Evolutionary conservation across 2,888 invertebrate species (phyloP), one percentile per base, ranked within the genome.

Genomic region (Lycia hirtaria): DNA sequence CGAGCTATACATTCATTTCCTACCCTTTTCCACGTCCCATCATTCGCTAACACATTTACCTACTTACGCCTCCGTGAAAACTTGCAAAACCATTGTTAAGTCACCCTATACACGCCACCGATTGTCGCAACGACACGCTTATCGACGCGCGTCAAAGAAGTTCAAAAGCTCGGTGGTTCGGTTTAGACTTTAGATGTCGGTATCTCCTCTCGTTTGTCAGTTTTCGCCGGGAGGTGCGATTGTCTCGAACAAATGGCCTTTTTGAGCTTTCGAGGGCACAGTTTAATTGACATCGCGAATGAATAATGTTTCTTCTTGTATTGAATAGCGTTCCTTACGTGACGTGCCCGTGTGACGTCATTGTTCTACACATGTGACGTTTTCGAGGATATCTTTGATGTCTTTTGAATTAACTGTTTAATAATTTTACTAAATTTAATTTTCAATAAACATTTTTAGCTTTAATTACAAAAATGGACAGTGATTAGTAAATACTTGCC

Each of bases 1-100:
- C 20, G 7, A 45, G 2, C 45, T 19, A 1, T 14, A 32, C 38
- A 51, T 45, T 33, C 41, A 30, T 28, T 2, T 2, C 50, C 54
- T 69, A 58, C 63, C 57, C 81, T 68, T 80, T 87, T 85, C 83
- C 83, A 68, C 72, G 74, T 56, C 81, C 81, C 76, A 80, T 85
- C 87, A 81, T 89, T 90, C 83, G 87, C 75, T 87, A 90, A 85
- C 91, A 90, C 88, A 90, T 90, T 90, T 86, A 91, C 91, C 89
- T 79, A 90, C 87, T 90, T 90, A 84, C 64, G 73, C 77, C 73
- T 81, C 78, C 80, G 82, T 88, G 90, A 89, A 91, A 91, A 92
- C 89, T 90, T 88, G 86, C 85, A 83, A 88, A 89, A 88, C 72
- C 75, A 84, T 89, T 91, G 89, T 89, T 52, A 72, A 73, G 63